Percentiles rank a stretch among this genome's conserved stretches.
phyloP scores from a whole-genome alignment of 1,140 invertebrate species.

The Musca domestica region DNA sequence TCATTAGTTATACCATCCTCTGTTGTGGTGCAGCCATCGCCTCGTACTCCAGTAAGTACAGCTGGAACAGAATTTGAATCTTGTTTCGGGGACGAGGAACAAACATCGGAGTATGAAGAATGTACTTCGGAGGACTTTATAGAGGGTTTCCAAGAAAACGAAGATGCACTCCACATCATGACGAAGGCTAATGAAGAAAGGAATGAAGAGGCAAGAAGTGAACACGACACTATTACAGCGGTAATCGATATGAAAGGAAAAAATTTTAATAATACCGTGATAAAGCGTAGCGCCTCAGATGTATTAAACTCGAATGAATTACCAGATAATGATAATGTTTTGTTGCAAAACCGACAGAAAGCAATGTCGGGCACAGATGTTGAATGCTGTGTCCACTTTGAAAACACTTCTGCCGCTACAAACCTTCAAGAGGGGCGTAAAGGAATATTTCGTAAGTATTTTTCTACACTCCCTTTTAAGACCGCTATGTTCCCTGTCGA shows the following conservation, averaged over 20 bases:
- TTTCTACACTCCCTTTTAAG: too few species aligned
- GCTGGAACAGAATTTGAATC: slow-evolving; percentile 23
- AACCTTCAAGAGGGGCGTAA: too few species aligned
- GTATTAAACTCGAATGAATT: slow-evolving; percentile 32
- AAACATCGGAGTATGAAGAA: slow-evolving; percentile 24
- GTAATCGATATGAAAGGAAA: neutral
- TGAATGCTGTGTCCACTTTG: neutral
- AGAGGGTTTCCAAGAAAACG: slow-evolving; percentile 24
- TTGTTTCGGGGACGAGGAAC: slow-evolving; percentile 10
- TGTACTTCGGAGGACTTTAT: slow-evolving; percentile 29
- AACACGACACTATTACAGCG: too few species aligned
- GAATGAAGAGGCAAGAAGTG: neutral
- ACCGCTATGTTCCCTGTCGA: too few species aligned
- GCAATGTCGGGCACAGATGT: slow-evolving; percentile 6
- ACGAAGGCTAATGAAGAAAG: neutral
- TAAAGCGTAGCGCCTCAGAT: slow-evolving; percentile 26
- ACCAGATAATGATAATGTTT: neutral
- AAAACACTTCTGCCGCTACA: too few species aligned
- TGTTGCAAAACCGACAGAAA: slow-evolving; percentile 2
- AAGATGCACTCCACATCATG: slow-evolving; percentile 12
- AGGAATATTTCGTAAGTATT: too few species aligned
- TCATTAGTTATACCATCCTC: neutral
- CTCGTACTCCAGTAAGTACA: neutral
- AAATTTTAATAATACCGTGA: neutral
- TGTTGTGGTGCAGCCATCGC: too few species aligned